Evolutionary conservation across 2,797 vertebrate genomes (phyloP).

Genomic region (Acropternis orthonyx): DNA sequence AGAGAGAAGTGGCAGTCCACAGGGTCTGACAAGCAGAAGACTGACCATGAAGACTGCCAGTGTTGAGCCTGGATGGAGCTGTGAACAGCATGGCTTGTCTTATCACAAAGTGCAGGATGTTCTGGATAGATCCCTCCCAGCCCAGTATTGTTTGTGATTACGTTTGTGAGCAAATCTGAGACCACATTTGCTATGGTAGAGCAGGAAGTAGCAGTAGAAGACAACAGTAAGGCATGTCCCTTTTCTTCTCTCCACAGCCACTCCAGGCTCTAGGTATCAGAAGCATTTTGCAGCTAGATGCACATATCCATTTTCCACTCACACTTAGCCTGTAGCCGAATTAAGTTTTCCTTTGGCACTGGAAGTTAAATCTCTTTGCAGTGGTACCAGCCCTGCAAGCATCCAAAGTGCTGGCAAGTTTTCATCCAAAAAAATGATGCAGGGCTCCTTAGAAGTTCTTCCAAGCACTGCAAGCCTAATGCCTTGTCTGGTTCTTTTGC

Average conservation of each 20-base stretch:
- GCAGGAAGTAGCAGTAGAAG: neutral
- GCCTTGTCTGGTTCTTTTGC: neutral
- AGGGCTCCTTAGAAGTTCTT: neutral
- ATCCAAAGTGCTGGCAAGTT: neutral
- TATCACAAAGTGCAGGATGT: neutral
- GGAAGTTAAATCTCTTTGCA: neutral
- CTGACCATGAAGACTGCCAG: accelerated
- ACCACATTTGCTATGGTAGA: accelerated
- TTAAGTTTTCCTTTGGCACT: neutral
- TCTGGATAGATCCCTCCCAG: neutral
- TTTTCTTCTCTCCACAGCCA: neutral
- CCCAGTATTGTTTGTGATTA: neutral
- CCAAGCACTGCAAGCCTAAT: neutral
- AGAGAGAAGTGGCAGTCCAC: neutral
- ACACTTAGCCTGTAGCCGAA: accelerated
- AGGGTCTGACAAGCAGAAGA: neutral
- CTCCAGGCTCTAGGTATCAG: neutral
- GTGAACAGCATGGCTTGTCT: neutral
- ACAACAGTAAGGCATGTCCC: neutral
- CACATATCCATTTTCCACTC: neutral
- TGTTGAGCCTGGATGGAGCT: neutral
- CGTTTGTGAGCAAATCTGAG: neutral
- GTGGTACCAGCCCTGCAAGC: neutral
- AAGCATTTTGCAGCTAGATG: neutral
- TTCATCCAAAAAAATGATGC: neutral